phyloP scores from a whole-genome alignment of 2,113 vertebrate genomes.

The Misgurnus mizolepis region DNA sequence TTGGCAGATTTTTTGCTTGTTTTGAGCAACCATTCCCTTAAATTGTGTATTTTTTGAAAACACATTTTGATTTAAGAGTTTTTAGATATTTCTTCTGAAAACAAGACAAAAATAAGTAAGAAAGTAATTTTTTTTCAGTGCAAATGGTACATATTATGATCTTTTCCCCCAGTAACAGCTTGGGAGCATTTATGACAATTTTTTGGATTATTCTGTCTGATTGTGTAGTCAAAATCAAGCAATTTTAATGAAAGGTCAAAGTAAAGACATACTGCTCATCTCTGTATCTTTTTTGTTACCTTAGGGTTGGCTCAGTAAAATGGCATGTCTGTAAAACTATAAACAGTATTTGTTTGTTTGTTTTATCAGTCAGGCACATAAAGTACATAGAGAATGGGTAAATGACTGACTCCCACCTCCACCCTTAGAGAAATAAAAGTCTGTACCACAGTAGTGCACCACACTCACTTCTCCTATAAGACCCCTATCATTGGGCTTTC shows the following conservation, averaged over 20 bases:
- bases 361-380: constrained; percentile 20
- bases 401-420: constrained; percentile 1
- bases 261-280: not conserved
- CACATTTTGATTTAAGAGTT: too few species aligned
- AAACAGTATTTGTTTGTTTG: constrained; percentile 24
- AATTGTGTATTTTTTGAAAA: too few species aligned
- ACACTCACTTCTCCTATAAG: constrained; percentile 26
- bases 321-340: constrained; percentile 1
- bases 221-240: too few species aligned
- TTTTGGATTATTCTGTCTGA: too few species aligned
- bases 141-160: too few species aligned
- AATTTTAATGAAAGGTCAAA: not conserved
- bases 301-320: constrained; percentile 15
- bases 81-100: too few species aligned
- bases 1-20: too few species aligned
- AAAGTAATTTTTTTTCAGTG: too few species aligned
- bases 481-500: constrained; percentile 47
- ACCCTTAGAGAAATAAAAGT: constrained; percentile 59
- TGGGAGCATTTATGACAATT: too few species aligned
- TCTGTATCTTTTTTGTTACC: not conserved
- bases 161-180: too few species aligned
- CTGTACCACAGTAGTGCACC: constrained; percentile 46
- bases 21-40: too few species aligned
- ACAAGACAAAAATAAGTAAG: too few species aligned
- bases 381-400: not conserved